Evolutionary conservation across 53 echinoderm and acorn worm genomes (phyloP).

Genomic region (Paelopatides confundens): DNA sequence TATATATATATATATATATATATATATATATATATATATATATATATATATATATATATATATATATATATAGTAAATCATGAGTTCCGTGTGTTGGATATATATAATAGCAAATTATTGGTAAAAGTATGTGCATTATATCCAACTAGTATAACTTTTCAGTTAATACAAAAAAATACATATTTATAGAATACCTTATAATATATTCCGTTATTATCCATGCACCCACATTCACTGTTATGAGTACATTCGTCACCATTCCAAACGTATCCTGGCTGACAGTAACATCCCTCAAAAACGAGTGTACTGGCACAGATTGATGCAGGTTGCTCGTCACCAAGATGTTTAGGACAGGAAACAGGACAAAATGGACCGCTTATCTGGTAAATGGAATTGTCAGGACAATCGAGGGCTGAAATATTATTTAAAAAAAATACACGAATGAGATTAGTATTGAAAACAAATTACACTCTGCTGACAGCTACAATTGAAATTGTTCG

Average conservation of each 20-base stretch:
- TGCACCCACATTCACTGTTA: slow-evolving; percentile 62
- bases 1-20: background rate
- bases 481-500: too few relatives aligned
- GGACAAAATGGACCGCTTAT: slow-evolving; percentile 60
- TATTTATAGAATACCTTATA: slow-evolving; percentile 52
- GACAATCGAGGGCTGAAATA: slow-evolving; percentile 50
- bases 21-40: background rate
- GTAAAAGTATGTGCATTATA: too few relatives aligned
- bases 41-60: background rate
- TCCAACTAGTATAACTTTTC: too few relatives aligned
- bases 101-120: too few relatives aligned
- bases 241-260: slow-evolving; percentile 53
- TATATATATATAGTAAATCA: background rate
- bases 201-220: slow-evolving; percentile 48
- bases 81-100: too few relatives aligned
- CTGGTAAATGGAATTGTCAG: slow-evolving; percentile 50
- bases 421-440: too few relatives aligned
- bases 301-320: slow-evolving; percentile 1
- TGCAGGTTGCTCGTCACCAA: background rate
- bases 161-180: too few relatives aligned
- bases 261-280: slow-evolving; percentile 54
- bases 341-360: slow-evolving; percentile 39
- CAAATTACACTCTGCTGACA: too few relatives aligned
- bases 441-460: too few relatives aligned
- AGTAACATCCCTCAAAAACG: slow-evolving; percentile 64